Evolutionary conservation across 2,113 vertebrate genomes (phyloP), one percentile per base, ranked within the genome.

Genomic region (Podilymbus podiceps): DNA sequence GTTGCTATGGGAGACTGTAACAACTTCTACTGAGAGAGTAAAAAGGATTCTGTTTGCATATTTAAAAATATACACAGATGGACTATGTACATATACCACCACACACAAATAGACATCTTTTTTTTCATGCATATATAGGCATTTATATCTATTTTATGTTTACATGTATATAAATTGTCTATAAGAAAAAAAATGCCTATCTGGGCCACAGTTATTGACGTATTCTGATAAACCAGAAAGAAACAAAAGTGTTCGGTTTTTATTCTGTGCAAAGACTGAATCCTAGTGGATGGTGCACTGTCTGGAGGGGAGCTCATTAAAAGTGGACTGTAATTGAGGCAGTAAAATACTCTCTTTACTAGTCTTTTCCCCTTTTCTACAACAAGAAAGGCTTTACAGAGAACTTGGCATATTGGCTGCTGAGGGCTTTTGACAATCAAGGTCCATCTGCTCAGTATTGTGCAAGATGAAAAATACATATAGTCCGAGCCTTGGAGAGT

Each of bases 1-100:
- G 90, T 97, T 97, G 90, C 76, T 92, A 92, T 78, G 96, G 90
- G 96, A 94, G 66, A 88, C 40, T 71, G 35, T 78, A 93, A 66
- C 66, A 86, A 91, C 52, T 86, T 96, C 79, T 93, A 67, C 60
- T 53, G 44, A 92, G 38, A 89, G 47, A 88, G 31, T 56, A 86
- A 85, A 93, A 95, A 84, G 10, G 19, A 90, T 92, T 87, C 49
- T 90, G 67, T 90, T 90, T 94, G 64, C 35, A 60, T 93, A 86
- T 92, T 96, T 92, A 27, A 92, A 94, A 92, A 78, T 64, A 88
- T 56, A 84, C 72, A 56, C 68, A 92, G 75, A 86, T 93, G 72
- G 75, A 89, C 90, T 53, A 77, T 58, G 58, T 71, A 71, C 22
- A 38, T 52, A 55, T 42, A 56, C 19, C 69, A 83, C 21, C 53